Conservation (phyloP, 2,797 vertebrate species). For the Cyprinella venusta region DNA sequence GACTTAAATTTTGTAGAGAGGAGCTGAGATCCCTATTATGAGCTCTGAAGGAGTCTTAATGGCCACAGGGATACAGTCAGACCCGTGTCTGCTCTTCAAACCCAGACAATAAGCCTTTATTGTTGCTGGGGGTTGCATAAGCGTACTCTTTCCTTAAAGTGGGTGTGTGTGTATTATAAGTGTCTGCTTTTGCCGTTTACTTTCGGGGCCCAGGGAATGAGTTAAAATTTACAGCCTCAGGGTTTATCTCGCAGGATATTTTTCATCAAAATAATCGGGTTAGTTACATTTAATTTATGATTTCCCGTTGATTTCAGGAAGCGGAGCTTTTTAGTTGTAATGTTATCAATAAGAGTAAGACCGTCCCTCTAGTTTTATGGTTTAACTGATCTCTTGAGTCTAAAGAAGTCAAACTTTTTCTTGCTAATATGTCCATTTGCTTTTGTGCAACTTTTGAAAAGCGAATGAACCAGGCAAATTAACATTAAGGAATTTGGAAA, state of each 20-base stretch:
- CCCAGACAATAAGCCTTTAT: slow-evolving; percentile 68
- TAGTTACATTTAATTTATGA: slow-evolving; percentile 47
- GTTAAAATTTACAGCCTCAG: slow-evolving; percentile 58
- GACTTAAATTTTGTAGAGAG: slow-evolving; percentile 53
- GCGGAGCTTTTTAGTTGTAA: slow-evolving; percentile 25
- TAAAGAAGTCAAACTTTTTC: not conserved
- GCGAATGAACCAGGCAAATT: not conserved
- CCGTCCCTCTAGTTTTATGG: not conserved
- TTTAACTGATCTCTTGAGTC: slow-evolving; percentile 18
- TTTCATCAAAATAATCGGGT: slow-evolving; percentile 61
- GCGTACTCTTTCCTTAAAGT: slow-evolving; percentile 62
- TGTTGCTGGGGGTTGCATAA: slow-evolving; percentile 59
- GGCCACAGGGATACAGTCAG: slow-evolving; percentile 56
- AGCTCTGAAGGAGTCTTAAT: slow-evolving; percentile 62
- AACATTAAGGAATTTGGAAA: slow-evolving; percentile 14
- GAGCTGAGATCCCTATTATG: slow-evolving; percentile 57
- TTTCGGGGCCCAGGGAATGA: slow-evolving; percentile 51
- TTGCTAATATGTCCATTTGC: not conserved
- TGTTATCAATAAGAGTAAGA: slow-evolving; percentile 16
- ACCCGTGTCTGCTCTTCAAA: slow-evolving; percentile 64
- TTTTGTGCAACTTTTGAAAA: not conserved
- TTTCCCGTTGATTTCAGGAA: slow-evolving; percentile 30
- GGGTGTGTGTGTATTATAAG: slow-evolving; percentile 54
- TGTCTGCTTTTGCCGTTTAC: slow-evolving; percentile 70
- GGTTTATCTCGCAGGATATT: slow-evolving; percentile 58